These are phyloP conservation scores for Catharus bicknelli DNA, from an alignment of 2,113 vertebrate genomes.

Conservation along the genomic window DNA sequence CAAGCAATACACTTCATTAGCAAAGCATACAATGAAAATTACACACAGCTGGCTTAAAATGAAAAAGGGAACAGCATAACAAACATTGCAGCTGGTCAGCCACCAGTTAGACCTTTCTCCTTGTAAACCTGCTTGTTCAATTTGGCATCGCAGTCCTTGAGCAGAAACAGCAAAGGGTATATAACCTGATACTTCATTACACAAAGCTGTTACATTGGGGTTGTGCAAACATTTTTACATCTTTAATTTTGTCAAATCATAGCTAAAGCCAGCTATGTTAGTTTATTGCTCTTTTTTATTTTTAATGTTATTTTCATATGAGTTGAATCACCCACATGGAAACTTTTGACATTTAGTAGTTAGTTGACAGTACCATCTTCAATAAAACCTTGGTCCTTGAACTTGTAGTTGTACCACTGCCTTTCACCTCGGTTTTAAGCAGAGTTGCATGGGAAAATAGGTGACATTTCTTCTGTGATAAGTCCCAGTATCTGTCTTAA, in stretches of 20 bases:
- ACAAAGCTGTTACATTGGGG: not conserved
- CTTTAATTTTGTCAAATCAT: not conserved
- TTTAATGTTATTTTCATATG: not conserved
- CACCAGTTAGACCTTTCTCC: constrained; percentile 37
- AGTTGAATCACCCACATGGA: not conserved
- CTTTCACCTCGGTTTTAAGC: not conserved
- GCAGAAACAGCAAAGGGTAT: constrained; percentile 18
- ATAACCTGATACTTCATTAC: not conserved
- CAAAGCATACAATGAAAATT: constrained; percentile 62
- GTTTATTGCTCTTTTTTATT: not conserved
- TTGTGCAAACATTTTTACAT: not conserved
- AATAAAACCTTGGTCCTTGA: not conserved
- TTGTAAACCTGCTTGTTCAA: constrained; percentile 25
- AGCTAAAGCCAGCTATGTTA: not conserved
- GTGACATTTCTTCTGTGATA: not conserved
- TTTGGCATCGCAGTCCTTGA: not conserved
- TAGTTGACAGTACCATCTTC: not conserved
- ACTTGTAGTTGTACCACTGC: not conserved
- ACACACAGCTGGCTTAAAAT: constrained; percentile 55
- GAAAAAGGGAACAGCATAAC: constrained; percentile 36
- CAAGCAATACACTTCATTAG: constrained; percentile 39
- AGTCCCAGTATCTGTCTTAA: not conserved
- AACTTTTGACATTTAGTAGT: not conserved
- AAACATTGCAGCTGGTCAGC: constrained; percentile 44
- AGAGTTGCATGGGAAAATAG: not conserved